Evolutionary conservation across 2,888 invertebrate genomes (phyloP).

Genomic region (Brachypterus glaber): DNA sequence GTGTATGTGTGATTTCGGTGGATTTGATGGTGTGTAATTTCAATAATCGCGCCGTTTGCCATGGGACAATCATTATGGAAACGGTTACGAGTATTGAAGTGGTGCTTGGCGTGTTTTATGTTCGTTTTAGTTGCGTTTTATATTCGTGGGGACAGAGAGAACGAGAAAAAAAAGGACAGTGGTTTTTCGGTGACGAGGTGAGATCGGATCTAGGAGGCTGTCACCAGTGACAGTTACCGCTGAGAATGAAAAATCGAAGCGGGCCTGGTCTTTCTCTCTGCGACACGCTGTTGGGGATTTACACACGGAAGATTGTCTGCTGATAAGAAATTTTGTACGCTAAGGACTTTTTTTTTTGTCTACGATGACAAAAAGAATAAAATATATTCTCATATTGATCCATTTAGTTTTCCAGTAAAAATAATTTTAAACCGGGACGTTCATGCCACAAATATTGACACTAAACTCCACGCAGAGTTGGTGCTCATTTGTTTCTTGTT

Average conservation of each 20-base stretch:
- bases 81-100: conserved; percentile 24
- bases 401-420: too few relatives aligned
- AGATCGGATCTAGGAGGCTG: conserved; percentile 34
- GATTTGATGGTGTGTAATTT: conserved; percentile 27
- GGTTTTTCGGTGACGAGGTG: conserved; percentile 24
- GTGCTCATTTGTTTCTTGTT: too few relatives aligned
- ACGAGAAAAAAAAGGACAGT: conserved; percentile 11
- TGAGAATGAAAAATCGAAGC: conserved; percentile 35
- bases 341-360: too few relatives aligned
- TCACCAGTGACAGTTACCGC: conserved; percentile 35
- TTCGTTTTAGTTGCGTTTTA: conserved; percentile 26
- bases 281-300: too few relatives aligned
- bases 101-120: conserved; percentile 29
- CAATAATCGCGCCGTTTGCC: conserved; percentile 29
- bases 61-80: conserved; percentile 23
- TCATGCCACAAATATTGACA: too few relatives aligned
- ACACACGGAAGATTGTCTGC: too few relatives aligned
- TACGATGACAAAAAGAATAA: too few relatives aligned
- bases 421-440: too few relatives aligned
- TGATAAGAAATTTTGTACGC: too few relatives aligned
- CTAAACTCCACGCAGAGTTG: too few relatives aligned
- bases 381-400: too few relatives aligned
- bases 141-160: conserved; percentile 23
- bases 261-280: conserved; percentile 7
- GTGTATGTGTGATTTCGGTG: conserved; percentile 24